Base-by-base conservation (phyloP, 1,140 invertebrate species). In the Diplogasteroides magnus region DNA sequence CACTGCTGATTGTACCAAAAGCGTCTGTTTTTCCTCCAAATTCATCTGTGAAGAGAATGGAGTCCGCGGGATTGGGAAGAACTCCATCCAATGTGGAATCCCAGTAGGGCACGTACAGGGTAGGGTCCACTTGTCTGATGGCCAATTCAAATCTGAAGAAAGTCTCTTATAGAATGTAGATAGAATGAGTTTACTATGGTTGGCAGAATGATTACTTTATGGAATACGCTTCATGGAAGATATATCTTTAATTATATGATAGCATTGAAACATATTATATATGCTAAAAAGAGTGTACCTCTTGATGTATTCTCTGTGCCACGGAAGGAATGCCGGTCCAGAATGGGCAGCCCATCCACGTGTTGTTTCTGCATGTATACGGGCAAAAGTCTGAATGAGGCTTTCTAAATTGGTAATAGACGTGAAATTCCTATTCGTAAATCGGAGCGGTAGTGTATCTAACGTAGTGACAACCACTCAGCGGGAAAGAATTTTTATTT, bases 241-340 rank as follows among this genome's bases (percentile, higher is more conserved):
- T n/a, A n/a, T n/a, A n/a, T n/a, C n/a, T n/a, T n/a, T n/a, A n/a
- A n/a, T n/a, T n/a, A n/a, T n/a, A n/a, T n/a, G n/a, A 14, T 69
- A 15, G 32, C 23, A 60, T 13, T 6, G 28, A n/a, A 67, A 2
- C 14, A 11, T 28, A 57, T 13, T 11, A 60, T 13, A 67, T 65
- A 81, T 81, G 15, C 78, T 79, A 31, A 75, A 69, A 14, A 80
- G 76, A 37, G 67, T 6, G 11, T 6, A 74, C 71, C 71, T n/a
- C 2, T 74, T 73, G 56, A 73, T 68, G 59, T 58, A 76, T 58
- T 76, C 75, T 11, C 75, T 37, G 37, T 76, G 75, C 72, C 71
- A 76, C 2, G 74, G 74, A 25, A 76, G 60, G 32, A 76, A 76
- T 0, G 75, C 75, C 15, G 74, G 67, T 28, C 75, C 74, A 14